phyloP scores from a whole-genome alignment of 2,888 invertebrate species.

The Pammene aurita region DNA sequence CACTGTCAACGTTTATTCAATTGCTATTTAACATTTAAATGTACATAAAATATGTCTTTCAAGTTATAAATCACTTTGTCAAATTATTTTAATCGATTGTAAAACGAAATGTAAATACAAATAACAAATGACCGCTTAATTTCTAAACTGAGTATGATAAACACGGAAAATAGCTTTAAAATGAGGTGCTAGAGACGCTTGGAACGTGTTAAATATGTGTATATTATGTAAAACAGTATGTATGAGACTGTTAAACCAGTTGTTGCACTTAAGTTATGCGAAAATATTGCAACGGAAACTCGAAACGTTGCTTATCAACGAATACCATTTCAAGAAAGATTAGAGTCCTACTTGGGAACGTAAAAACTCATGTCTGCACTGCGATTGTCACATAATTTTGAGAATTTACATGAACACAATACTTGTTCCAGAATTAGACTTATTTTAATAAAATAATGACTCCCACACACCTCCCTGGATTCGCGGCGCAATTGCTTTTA shows the following conservation, averaged over 20 bases:
- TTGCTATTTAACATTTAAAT: not conserved
- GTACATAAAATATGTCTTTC: not conserved
- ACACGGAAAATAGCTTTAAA: constrained; percentile 23
- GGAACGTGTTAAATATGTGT: constrained; percentile 9
- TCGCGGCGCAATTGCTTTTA: constrained; percentile 65
- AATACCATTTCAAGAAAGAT: constrained; percentile 26
- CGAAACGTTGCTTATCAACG: constrained; percentile 22
- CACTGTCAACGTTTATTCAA: not conserved
- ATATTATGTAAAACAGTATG: constrained; percentile 34
- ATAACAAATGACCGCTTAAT: constrained; percentile 13
- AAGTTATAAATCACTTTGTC: not conserved
- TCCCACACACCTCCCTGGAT: constrained; percentile 52
- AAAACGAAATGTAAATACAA: constrained; percentile 1
- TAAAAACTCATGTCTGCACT: constrained; percentile 27
- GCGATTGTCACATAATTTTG: constrained; percentile 42
- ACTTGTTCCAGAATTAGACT: constrained; percentile 44
- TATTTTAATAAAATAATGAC: constrained; percentile 47
- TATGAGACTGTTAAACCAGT: constrained; percentile 27
- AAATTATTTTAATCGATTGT: not conserved
- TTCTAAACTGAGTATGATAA: constrained; percentile 7
- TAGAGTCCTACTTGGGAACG: constrained; percentile 5
- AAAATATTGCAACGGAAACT: constrained; percentile 36
- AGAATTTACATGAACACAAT: constrained; percentile 45
- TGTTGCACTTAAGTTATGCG: constrained; percentile 32
- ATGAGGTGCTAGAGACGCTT: constrained; percentile 26